Conservation (phyloP, 2,888 invertebrate genomes). For the Xestoiulus laeticollis region DNA sequence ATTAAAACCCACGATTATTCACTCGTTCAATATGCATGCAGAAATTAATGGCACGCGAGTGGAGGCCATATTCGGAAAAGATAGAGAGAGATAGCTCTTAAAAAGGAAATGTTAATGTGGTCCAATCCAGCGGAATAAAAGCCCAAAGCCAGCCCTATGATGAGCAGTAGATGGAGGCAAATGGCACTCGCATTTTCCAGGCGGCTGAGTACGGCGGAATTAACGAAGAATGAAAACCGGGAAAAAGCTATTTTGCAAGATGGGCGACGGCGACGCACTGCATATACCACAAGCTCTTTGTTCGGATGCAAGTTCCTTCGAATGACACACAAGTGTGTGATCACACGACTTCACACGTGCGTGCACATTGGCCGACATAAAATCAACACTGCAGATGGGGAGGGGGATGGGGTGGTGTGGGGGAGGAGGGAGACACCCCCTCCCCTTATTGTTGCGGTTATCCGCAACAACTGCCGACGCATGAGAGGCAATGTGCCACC, state of each 20-base stretch:
- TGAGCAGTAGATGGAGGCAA: not conserved
- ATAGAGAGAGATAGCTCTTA: not conserved
- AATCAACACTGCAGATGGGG: not conserved
- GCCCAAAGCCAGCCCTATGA: constrained; percentile 8
- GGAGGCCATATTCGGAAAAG: not conserved
- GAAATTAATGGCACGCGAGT: not conserved
- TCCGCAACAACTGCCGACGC: not conserved
- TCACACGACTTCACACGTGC: constrained; percentile 24
- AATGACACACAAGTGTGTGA: constrained; percentile 22
- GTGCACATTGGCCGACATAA: constrained; percentile 16
- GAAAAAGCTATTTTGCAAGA: constrained; percentile 42
- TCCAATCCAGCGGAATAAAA: constrained; percentile 45
- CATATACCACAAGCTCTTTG: not conserved
- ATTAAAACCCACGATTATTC: not conserved
- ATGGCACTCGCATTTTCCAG: constrained; percentile 47
- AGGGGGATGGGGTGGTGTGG: not conserved
- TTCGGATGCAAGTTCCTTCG: not conserved
- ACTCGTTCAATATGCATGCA: not conserved
- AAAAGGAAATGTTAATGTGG: constrained; percentile 38
- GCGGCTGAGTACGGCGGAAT: constrained; percentile 39
- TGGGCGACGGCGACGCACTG: not conserved
- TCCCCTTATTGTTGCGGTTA: not conserved
- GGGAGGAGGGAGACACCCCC: not conserved
- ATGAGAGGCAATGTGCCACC: not conserved
- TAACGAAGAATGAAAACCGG: constrained; percentile 52